Conservation (phyloP, 2,797 vertebrate genomes). For the Melanotaenia nigrans region DNA sequence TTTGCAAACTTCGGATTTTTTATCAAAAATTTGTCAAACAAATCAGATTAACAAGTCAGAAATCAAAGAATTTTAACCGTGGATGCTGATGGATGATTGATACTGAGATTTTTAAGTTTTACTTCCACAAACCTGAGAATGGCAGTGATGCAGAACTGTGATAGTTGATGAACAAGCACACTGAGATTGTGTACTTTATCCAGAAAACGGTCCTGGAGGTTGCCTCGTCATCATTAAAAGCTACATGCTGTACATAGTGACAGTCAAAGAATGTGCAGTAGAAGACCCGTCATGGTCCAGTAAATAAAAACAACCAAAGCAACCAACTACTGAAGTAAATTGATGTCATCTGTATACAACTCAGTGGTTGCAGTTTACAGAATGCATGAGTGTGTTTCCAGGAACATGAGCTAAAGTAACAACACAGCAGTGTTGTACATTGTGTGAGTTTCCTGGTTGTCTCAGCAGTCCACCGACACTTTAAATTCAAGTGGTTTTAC, state of each 20-base stretch:
- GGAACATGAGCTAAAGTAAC: constrained; percentile 41
- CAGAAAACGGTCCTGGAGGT: background rate
- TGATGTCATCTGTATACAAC: constrained; percentile 55
- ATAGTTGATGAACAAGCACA: too few species aligned
- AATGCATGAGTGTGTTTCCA: constrained; percentile 52
- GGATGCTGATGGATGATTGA: too few species aligned
- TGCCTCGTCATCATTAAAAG: background rate
- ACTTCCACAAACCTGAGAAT: too few species aligned
- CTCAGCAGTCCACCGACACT: constrained; percentile 26
- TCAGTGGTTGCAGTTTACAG: constrained; percentile 52
- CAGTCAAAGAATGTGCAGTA: background rate
- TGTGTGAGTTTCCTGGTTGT: constrained; percentile 42
- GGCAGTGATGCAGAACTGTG: too few species aligned
- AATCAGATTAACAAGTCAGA: too few species aligned
- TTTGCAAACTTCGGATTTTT: too few species aligned
- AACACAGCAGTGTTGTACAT: constrained; percentile 14
- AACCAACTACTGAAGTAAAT: constrained; percentile 42
- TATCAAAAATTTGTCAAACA: too few species aligned
- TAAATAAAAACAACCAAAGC: background rate
- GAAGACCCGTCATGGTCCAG: background rate
- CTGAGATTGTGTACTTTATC: too few species aligned
- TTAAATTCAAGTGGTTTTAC: constrained; percentile 7
- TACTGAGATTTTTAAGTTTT: too few species aligned
- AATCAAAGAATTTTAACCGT: too few species aligned
- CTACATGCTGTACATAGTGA: background rate